Base-by-base conservation (phyloP, 1,140 invertebrate species). In the Drosophila equinoxialis region DNA sequence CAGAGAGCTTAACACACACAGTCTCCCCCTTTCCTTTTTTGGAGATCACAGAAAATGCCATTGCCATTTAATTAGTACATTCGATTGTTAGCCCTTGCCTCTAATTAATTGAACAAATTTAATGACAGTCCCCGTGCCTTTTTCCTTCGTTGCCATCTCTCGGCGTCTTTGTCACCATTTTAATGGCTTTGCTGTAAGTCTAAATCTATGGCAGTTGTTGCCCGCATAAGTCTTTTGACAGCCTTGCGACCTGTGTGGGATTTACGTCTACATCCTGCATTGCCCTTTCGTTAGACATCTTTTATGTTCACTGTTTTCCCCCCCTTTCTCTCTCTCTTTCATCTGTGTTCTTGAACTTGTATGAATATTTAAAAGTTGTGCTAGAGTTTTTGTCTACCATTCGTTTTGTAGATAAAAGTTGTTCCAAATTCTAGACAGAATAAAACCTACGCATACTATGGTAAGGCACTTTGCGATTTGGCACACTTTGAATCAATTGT, bases 181-280 rank as follows among this genome's bases (percentile, higher is more conserved):
- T 51, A 23, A 51, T 51, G 45, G 45, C 45, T 23, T 51, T 39
- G 37, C 10, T 37, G 10, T 6, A 37, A 11, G 8, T 51, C 45
- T 8, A 51, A 51, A 23, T 51, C 17, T 51, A 17, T 51, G 4
- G 45, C 3, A 51, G 7, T 51, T 51, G 17, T 51, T 20, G 45
- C 45, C 45, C 45, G 45, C 45, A 51, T 51, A 51, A 51, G 17
- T 51, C 45, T 51, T 51, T 51, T 23, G 45, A 51, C 10, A 23
- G 45, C 20, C 17, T 51, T 17, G 14, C 45, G 17, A 48, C 45
- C 45, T 51, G 45, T 51, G 45, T 51, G 45, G 45, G 45, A 51
- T 51, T 23, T 11, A 51, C 14, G 2, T 48, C 14, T 1, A 48
- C 45, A 51, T 51, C 45, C 45, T 51, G 45, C 17, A n/a, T 10